Evolutionary conservation across 2,113 vertebrate species (phyloP).

Genomic region (Shinisaurus crocodilurus): DNA sequence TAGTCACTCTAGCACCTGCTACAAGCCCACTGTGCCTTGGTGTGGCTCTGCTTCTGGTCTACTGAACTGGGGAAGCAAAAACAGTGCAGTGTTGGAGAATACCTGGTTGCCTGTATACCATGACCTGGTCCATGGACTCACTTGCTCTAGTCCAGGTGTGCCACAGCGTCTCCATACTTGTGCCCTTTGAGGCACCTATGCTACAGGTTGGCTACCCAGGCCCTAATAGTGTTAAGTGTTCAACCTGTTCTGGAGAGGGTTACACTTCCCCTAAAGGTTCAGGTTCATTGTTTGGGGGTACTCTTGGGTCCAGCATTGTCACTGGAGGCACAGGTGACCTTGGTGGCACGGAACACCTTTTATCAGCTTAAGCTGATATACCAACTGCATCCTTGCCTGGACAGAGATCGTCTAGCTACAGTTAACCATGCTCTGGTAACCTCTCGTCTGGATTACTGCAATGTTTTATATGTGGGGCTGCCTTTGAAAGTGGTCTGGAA

Average conservation of each 20-base stretch:
- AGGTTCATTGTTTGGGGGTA: too few relatives aligned
- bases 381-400: too few relatives aligned
- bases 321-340: too few relatives aligned
- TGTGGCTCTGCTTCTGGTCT: background rate
- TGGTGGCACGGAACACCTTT: too few relatives aligned
- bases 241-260: too few relatives aligned
- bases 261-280: too few relatives aligned
- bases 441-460: too few relatives aligned
- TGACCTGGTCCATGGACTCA: background rate
- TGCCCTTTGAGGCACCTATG: background rate
- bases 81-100: background rate
- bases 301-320: too few relatives aligned
- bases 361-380: too few relatives aligned
- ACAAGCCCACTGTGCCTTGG: background rate
- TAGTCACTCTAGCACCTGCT: background rate
- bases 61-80: background rate
- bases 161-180: background rate
- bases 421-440: too few relatives aligned
- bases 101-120: background rate
- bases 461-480: slow-evolving; percentile 33
- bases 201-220: background rate
- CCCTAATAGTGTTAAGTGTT: background rate
- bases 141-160: background rate
- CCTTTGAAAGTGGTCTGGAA: background rate
- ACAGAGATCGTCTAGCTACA: too few relatives aligned